Base-by-base conservation (phyloP, 2,113 vertebrate species). In the Perca flavescens region DNA sequence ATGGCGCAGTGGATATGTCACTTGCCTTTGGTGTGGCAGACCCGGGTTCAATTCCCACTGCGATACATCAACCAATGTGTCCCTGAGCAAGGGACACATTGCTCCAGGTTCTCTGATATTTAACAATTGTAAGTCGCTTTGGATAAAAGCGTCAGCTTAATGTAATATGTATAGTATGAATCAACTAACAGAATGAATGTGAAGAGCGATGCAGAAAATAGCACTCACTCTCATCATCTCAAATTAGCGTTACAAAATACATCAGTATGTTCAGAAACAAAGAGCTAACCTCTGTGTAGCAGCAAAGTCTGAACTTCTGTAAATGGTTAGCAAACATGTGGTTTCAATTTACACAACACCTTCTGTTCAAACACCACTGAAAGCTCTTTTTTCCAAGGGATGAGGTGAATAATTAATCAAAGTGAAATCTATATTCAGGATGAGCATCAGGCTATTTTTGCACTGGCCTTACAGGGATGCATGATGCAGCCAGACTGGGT, bases 361-460 rank as follows among this genome's bases (percentile, higher is more conserved):
- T 79, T 28, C 22, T n/a, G 53, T 66, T 84, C 77, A 60, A 77
- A 62, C 6, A 25, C 19, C 28, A 78, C 15, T 76, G 57, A 77
- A 63, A 60, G 4, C 17, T 49, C 1, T 5, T 40, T 22, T 65
- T 22, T 54, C 2, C 17, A 12, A 53, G 21, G 17, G 49, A 62
- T 50, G 47, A 77, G 25, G 58, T 83, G 63, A 83, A 83, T 76
- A 83, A 82, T 85, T 60, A 75, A 90, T 82, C 68, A 83, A 79
- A 86, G 71, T 54, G 36, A 74, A 78, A 79, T 79, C 75, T 46
- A 65, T 79, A 82, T 70, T 66, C 60, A 77, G 65, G 19, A 68
- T 40, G 49, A 66, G 62, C 49, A 50, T 70, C 74, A 5, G 49
- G 46, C 36, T 46, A 16, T 60, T 74, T 62, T 63, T 54, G 31